Evolutionary conservation across 2,797 vertebrate genomes (phyloP).

Genomic region (Phrynocephalus guinanensis): DNA sequence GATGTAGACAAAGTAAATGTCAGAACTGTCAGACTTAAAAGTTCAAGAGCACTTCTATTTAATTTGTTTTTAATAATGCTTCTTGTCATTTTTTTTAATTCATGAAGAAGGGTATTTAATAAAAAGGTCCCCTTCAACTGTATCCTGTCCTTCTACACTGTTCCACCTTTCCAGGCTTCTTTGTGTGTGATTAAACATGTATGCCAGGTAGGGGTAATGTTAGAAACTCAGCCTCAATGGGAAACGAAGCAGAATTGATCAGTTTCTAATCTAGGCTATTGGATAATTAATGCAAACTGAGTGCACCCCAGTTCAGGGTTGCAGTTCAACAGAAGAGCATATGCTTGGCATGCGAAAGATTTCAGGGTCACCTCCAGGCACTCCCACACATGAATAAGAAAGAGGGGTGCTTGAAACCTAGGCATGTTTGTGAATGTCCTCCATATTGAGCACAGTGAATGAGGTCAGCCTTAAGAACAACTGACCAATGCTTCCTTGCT

Average conservation of each 20-base stretch:
- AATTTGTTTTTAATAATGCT: slow-evolving; percentile 31
- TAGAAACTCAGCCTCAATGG: background rate
- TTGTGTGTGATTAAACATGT: background rate
- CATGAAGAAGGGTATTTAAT: background rate
- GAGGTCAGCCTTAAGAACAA: background rate
- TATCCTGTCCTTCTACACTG: slow-evolving; percentile 1
- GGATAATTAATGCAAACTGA: background rate
- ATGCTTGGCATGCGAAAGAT: background rate
- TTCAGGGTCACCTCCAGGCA: too few relatives aligned
- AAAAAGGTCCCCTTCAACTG: background rate
- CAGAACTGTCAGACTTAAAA: slow-evolving; percentile 14
- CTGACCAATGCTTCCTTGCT: background rate
- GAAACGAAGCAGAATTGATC: background rate
- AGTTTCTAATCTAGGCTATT: background rate
- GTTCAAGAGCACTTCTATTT: slow-evolving; percentile 26
- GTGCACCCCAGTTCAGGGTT: too few relatives aligned
- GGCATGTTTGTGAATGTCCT: too few relatives aligned
- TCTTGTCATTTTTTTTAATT: slow-evolving; percentile 27
- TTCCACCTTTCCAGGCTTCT: slow-evolving; percentile 1
- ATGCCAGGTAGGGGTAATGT: background rate
- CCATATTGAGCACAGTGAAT: background rate
- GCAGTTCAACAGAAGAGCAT: background rate
- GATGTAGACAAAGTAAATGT: slow-evolving; percentile 5
- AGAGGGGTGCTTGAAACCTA: background rate
- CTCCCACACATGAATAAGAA: background rate